Conservation (phyloP, 2,888 invertebrate species). For the Dryobotodes eremita region DNA sequence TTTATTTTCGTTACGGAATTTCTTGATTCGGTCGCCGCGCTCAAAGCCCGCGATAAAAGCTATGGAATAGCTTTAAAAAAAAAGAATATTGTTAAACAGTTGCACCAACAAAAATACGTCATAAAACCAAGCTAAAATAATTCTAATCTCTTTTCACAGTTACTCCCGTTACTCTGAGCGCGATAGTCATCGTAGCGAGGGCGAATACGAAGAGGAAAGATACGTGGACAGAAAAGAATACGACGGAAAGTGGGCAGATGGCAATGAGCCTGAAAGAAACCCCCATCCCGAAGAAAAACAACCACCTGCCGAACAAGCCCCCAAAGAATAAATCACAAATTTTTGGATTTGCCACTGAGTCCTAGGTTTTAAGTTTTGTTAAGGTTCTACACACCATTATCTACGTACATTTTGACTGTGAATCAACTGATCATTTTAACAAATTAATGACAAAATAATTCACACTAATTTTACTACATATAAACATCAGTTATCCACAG, state of each 20-base stretch:
- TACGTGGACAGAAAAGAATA: slow-evolving; percentile 92
- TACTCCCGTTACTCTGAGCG: slow-evolving; percentile 88
- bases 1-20: too few species aligned
- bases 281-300: slow-evolving; percentile 82
- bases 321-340: slow-evolving; percentile 80
- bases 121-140: not conserved
- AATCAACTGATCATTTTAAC: slow-evolving; percentile 43
- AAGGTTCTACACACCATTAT: slow-evolving; percentile 57
- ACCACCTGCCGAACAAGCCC: slow-evolving; percentile 81
- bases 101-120: not conserved
- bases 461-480: slow-evolving; percentile 5
- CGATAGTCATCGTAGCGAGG: slow-evolving; percentile 88
- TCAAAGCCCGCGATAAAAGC: too few species aligned
- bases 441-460: slow-evolving; percentile 8
- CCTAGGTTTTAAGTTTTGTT: slow-evolving; percentile 58
- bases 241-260: slow-evolving; percentile 92
- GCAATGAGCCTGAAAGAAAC: slow-evolving; percentile 86
- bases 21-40: too few species aligned
- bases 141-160: slow-evolving; percentile 69
- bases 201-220: slow-evolving; percentile 89
- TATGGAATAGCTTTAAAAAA: too few species aligned
- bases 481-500: slow-evolving; percentile 47
- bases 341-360: slow-evolving; percentile 59
- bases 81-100: too few species aligned
- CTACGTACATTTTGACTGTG: slow-evolving; percentile 55